Evolutionary conservation across 2,113 vertebrate species (phyloP).

Genomic region (Phylloscopus trochiloides): DNA sequence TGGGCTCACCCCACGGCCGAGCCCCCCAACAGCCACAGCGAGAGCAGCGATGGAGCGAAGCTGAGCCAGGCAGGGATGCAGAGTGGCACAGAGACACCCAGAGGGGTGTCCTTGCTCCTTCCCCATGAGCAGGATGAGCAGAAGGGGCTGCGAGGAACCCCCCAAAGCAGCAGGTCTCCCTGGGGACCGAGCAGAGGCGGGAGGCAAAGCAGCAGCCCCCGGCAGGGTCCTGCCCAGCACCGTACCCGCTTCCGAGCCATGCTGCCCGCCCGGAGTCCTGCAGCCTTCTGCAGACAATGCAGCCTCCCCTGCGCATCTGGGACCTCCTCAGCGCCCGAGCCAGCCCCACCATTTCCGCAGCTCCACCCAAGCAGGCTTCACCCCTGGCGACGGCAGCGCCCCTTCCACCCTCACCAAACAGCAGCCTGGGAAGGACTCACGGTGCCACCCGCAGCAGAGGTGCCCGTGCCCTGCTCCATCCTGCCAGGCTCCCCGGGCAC

Average conservation of each 20-base stretch:
- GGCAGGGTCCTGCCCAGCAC: accelerated
- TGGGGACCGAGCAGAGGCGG: background rate
- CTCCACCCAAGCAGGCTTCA: constrained; percentile 32
- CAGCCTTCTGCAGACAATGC: background rate
- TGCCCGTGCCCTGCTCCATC: background rate
- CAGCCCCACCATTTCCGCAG: background rate
- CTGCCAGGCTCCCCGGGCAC: background rate
- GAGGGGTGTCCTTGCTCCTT: background rate
- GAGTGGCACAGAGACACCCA: accelerated
- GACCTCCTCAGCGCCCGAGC: background rate
- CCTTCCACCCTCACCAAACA: background rate
- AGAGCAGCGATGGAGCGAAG: background rate
- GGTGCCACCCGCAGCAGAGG: background rate
- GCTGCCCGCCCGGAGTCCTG: background rate
- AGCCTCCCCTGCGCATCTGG: background rate
- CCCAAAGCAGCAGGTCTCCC: background rate
- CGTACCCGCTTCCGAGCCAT: constrained; percentile 62
- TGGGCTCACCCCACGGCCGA: accelerated
- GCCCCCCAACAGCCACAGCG: background rate
- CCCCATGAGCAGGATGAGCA: accelerated
- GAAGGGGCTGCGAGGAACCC: background rate
- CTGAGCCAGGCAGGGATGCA: background rate
- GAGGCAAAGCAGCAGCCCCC: background rate
- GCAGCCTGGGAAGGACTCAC: background rate
- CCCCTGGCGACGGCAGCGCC: background rate